These are phyloP conservation scores for Dipodomys stephensi DNA, from an alignment of 2,113 vertebrate genomes.

Conservation along the genomic window DNA sequence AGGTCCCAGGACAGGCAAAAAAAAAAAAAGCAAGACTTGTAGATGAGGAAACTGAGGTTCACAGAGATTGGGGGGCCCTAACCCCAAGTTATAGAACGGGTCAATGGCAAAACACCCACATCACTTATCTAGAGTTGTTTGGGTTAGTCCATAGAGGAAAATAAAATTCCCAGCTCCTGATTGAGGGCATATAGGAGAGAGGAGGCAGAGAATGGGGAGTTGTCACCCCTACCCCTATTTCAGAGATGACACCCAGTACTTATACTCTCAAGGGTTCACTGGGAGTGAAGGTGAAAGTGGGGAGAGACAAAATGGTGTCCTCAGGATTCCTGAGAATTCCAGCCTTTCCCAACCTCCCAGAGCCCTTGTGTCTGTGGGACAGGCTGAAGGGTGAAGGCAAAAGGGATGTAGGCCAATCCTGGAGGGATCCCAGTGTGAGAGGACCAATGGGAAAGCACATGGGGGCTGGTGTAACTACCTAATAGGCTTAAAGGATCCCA, in stretches of 20 bases:
- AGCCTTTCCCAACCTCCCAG: not conserved
- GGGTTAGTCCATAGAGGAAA: not conserved
- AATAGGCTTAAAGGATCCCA: conserved; percentile 74
- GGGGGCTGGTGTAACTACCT: conserved; percentile 64
- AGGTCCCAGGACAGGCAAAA: too few relatives aligned
- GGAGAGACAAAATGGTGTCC: not conserved
- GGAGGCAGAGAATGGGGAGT: not conserved
- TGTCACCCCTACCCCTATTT: not conserved
- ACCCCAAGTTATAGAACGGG: too few relatives aligned
- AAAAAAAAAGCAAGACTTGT: too few relatives aligned
- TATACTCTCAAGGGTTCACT: not conserved
- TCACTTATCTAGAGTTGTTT: too few relatives aligned
- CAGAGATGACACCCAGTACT: not conserved
- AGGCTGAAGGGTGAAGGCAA: not conserved
- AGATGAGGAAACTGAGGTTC: too few relatives aligned
- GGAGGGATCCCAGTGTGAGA: not conserved
- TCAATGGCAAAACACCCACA: too few relatives aligned
- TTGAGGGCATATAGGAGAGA: not conserved
- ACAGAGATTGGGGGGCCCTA: too few relatives aligned
- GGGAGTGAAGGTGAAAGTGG: too few relatives aligned
- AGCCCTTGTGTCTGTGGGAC: not conserved
- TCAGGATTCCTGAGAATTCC: not conserved
- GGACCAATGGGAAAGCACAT: conserved; percentile 58
- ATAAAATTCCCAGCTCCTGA: not conserved
- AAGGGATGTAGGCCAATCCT: not conserved